These are phyloP conservation scores for Pimephales promelas DNA, from an alignment of 2,113 vertebrate species.

Conservation along the genomic window DNA sequence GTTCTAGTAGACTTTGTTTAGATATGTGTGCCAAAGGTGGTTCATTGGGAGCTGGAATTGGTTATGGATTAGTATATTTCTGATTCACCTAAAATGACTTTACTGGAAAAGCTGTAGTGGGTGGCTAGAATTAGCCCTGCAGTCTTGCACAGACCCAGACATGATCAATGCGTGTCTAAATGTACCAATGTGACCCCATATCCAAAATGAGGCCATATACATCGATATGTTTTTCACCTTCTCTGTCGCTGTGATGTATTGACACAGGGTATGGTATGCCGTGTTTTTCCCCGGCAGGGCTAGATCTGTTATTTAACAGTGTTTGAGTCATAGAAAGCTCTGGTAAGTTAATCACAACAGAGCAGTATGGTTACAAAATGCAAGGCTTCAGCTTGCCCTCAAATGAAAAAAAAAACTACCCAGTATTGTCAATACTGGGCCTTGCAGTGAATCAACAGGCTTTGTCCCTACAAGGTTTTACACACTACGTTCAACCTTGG, in stretches of 20 bases:
- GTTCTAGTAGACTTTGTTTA: background rate
- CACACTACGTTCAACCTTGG: background rate
- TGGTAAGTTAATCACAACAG: slow-evolving; percentile 51
- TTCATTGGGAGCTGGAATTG: slow-evolving; percentile 19
- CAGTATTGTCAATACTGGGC: slow-evolving; percentile 53
- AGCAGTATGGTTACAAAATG: background rate
- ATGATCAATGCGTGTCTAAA: slow-evolving; percentile 31
- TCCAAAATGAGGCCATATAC: background rate
- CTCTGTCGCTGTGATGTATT: background rate
- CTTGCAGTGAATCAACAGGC: slow-evolving; percentile 9
- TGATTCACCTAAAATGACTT: slow-evolving; percentile 7
- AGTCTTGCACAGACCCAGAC: slow-evolving; percentile 1
- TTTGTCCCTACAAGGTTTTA: background rate
- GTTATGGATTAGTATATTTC: slow-evolving; percentile 39
- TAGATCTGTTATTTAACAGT: slow-evolving; percentile 20
- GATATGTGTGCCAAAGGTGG: slow-evolving; percentile 48
- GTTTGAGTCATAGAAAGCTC: slow-evolving; percentile 4
- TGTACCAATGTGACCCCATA: slow-evolving; percentile 20
- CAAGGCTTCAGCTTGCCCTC: slow-evolving; percentile 27
- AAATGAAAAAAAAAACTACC: slow-evolving; percentile 32
- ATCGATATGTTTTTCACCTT: slow-evolving; percentile 17
- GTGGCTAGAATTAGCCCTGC: slow-evolving; percentile 32
- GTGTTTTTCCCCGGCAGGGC: slow-evolving; percentile 5
- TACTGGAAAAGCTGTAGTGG: background rate
- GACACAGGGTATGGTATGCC: background rate